Percentiles rank a stretch among this genome's conserved stretches.
phyloP scores from a whole-genome alignment of 2,888 invertebrate genomes.

The Tholera decimalis region DNA sequence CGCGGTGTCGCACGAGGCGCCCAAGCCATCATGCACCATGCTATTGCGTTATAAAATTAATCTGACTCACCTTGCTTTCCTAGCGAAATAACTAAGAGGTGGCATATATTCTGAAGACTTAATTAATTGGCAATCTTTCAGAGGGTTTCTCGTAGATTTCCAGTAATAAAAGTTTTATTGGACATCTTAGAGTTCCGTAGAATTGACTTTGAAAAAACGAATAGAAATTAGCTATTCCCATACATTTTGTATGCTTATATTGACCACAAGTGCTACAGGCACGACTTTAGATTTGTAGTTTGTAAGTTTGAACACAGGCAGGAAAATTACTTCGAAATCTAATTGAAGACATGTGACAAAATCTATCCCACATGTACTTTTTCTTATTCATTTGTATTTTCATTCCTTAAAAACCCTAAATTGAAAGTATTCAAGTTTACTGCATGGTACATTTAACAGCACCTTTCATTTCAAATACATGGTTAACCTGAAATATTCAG shows the following conservation, averaged over 20 bases:
- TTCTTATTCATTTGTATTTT: neutral
- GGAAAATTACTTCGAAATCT: no score
- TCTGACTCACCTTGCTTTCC: conserved; percentile 32
- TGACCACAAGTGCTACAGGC: no score
- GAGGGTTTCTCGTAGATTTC: neutral
- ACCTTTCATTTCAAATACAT: conserved; percentile 33
- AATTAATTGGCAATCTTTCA: neutral
- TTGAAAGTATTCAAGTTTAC: neutral
- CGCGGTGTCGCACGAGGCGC: conserved; percentile 35
- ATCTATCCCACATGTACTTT: no score
- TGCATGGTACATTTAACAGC: neutral
- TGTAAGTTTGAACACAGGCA: no score
- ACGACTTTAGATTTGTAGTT: no score
- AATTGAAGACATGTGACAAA: no score
- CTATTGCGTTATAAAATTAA: conserved; percentile 7
- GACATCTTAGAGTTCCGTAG: no score
- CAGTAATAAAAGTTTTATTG: neutral
- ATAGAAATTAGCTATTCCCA: neutral
- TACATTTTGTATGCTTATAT: neutral
- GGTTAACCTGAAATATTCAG: conserved; percentile 41
- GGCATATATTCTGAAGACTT: no score
- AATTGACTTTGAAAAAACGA: neutral
- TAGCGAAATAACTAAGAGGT: neutral
- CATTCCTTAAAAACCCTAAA: neutral
- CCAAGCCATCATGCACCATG: neutral